phyloP scores from a whole-genome alignment of 1,140 invertebrate species.

The Neodiprion fabricii region DNA sequence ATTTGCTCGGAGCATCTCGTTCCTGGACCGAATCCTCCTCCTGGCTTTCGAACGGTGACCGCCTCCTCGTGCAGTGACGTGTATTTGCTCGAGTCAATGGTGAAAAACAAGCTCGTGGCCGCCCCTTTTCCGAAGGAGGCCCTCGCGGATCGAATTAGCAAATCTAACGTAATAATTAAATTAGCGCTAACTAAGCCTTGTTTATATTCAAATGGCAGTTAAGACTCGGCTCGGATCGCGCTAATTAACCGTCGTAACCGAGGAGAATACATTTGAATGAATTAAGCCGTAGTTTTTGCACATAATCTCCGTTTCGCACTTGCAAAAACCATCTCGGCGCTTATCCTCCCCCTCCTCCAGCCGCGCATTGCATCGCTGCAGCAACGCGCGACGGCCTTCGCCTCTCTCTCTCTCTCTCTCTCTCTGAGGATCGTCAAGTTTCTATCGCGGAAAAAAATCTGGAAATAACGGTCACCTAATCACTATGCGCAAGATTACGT shows the following conservation, averaged over 20 bases:
- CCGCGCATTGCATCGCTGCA: no score
- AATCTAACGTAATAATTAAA: conserved; percentile 58
- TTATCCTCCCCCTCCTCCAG: no score
- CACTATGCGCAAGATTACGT: no score
- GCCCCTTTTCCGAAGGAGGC: neutral
- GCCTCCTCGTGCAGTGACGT: neutral
- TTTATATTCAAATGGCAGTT: conserved; percentile 1
- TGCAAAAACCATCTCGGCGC: neutral
- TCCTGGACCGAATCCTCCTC: conserved; percentile 1
- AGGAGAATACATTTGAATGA: conserved; percentile 50
- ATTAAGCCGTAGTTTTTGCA: conserved; percentile 33
- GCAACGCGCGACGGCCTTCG: no score
- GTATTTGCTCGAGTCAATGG: no score
- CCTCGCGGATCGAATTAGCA: conserved; percentile 47
- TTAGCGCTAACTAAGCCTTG: conserved; percentile 37
- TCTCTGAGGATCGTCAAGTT: no score
- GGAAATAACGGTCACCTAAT: no score
- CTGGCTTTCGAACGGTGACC: neutral
- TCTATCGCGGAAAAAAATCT: no score
- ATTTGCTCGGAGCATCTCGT: neutral
- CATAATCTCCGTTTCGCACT: neutral
- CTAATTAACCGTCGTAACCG: conserved; percentile 50
- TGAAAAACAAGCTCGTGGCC: neutral
- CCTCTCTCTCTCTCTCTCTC: no score
- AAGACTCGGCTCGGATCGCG: conserved; percentile 31